Evolutionary conservation across 2,888 invertebrate species (phyloP), one percentile per base, ranked within the genome.

Genomic region (Nomada flava): DNA sequence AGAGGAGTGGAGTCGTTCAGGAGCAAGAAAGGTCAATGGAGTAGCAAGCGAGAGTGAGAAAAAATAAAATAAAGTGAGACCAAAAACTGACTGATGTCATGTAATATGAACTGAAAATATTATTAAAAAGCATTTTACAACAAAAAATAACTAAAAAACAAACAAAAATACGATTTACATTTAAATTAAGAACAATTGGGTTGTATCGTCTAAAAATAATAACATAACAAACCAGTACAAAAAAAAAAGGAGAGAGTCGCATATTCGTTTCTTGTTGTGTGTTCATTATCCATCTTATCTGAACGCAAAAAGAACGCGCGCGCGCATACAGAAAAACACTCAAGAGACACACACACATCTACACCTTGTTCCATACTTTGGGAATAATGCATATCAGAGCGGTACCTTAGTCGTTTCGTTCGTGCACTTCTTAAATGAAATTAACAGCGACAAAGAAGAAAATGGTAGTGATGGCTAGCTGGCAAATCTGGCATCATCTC

Each of bases 111-210:
- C 93, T 93, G 93, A 93, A 94, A 94, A 94, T 94, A 94, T 94
- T 94, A 94, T 94, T 94, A 93, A 94, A 94, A 94, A 94, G 93
- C 93, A 93, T 93, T 93, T 93, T 93, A 94, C 93, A 94, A 94
- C 93, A 94, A 93, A 93, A 94, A 92, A 93, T 93, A 93, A 93
- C 92, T 93, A 93, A 93, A 93, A 93, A 94, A 93, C 93, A 93
- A 94, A 93, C 93, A 93, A 94, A 93, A 93, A 93, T 93, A 93
- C 92, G 93, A 93, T 94, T 93, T 93, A 93, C 93, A 93, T 89
- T 94, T 93, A 93, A 94, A 94, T 93, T 93, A 93, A 93, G 93
- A 94, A 94, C 93, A 94, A 93, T 93, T 90, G 92, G 90, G 91
- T 92, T 92, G 88, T 92, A 92, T 93, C 89, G 90, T 91, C 90